phyloP scores from a whole-genome alignment of 64 coral and sea anemone genomes.

The Montipora capricornis region DNA sequence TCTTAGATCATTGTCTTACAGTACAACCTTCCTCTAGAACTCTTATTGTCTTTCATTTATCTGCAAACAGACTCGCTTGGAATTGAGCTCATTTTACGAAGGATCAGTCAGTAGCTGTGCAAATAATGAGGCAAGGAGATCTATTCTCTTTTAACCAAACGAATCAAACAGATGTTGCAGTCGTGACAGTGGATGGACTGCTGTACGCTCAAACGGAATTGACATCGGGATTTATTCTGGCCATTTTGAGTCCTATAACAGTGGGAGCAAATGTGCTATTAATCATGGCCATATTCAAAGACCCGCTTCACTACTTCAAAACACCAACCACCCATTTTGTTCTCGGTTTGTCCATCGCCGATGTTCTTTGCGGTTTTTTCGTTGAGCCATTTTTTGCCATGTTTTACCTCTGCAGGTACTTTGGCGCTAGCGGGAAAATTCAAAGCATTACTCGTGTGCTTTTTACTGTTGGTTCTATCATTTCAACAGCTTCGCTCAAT shows the following conservation, averaged over 20 bases:
- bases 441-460: conserved; percentile 13
- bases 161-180: not conserved
- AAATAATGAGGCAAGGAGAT: not conserved
- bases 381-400: conserved; percentile 63
- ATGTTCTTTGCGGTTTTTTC: conserved; percentile 50
- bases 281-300: conserved; percentile 45
- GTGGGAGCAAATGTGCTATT: conserved; percentile 46
- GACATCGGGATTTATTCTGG: conserved; percentile 7
- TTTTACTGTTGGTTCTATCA: conserved; percentile 31
- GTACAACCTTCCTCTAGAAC: too few species aligned
- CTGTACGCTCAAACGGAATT: not conserved
- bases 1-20: too few species aligned
- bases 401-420: conserved; percentile 20
- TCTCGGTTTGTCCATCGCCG: conserved; percentile 54
- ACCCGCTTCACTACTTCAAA: conserved; percentile 52
- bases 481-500: conserved; percentile 78
- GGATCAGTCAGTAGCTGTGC: not conserved
- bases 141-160: not conserved
- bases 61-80: not conserved
- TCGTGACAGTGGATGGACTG: too few species aligned
- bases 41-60: not conserved
- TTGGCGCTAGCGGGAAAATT: not conserved
- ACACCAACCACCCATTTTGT: conserved; percentile 65
- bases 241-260: conserved; percentile 41
- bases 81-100: not conserved